phyloP scores from a whole-genome alignment of 2,888 invertebrate genomes.

The Brachycybe producta region DNA sequence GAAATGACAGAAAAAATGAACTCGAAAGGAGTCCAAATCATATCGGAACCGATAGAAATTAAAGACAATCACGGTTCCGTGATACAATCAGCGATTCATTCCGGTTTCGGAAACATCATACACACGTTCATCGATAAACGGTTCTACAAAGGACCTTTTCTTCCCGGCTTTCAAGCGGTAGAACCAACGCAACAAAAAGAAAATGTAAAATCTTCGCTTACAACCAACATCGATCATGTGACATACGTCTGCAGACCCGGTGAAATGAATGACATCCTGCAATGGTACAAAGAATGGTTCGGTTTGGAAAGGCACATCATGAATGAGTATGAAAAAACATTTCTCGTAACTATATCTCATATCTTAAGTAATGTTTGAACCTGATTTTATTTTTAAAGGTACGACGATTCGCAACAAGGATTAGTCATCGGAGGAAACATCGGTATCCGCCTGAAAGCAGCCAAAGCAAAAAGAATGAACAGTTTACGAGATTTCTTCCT shows the following conservation, averaged over 20 bases:
- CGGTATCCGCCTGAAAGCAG: conserved; percentile 35
- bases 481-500: not conserved
- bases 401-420: conserved; percentile 33
- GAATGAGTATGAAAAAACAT: conserved; percentile 28
- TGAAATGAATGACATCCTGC: conserved; percentile 29
- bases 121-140: conserved; percentile 36
- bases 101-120: conserved; percentile 36
- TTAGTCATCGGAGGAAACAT: conserved; percentile 34
- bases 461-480: not conserved
- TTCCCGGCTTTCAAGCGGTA: conserved; percentile 33
- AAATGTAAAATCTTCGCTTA: conserved; percentile 5
- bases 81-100: conserved; percentile 32
- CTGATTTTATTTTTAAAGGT: conserved; percentile 24
- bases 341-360: not conserved
- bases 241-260: conserved; percentile 33
- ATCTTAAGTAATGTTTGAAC: not conserved
- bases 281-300: conserved; percentile 36
- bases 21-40: conserved; percentile 27
- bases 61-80: conserved; percentile 30
- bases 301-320: conserved; percentile 36
- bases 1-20: conserved; percentile 24
- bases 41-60: conserved; percentile 27
- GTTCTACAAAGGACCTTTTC: conserved; percentile 33
- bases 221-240: conserved; percentile 35
- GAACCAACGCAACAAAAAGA: not conserved